Evolutionary conservation across 2,888 invertebrate genomes (phyloP).

Genomic region (Deilephila porcellus): DNA sequence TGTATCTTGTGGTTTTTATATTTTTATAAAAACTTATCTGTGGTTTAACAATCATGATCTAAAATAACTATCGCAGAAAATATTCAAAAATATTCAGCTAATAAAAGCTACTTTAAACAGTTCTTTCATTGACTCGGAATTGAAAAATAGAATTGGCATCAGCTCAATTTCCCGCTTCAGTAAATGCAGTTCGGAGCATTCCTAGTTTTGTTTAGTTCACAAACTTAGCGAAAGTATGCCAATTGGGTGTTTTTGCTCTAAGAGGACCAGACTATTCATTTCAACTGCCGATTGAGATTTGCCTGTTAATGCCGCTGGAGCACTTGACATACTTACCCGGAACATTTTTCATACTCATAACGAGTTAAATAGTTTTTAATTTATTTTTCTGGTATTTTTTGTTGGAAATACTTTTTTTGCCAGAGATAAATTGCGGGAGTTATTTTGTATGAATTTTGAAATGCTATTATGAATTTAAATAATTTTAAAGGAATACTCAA

Average conservation of each 20-base stretch:
- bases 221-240: background rate
- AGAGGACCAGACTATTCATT: background rate
- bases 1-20: no score
- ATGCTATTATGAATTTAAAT: background rate
- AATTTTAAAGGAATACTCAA: no score
- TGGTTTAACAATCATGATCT: no score
- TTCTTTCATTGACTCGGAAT: constrained; percentile 47
- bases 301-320: background rate
- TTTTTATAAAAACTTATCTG: no score
- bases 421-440: background rate
- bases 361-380: background rate
- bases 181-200: constrained; percentile 59
- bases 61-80: no score
- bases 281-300: background rate
- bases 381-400: background rate
- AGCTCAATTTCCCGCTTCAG: constrained; percentile 74
- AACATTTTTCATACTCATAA: background rate
- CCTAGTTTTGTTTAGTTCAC: constrained; percentile 7
- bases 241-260: background rate
- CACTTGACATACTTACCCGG: background rate
- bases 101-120: constrained; percentile 33
- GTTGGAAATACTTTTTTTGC: background rate
- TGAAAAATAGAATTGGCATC: constrained; percentile 78
- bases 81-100: constrained; percentile 28
- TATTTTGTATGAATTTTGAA: background rate